Base-by-base conservation (phyloP, 2,113 vertebrate genomes). In the Cyprinus carpio region DNA sequence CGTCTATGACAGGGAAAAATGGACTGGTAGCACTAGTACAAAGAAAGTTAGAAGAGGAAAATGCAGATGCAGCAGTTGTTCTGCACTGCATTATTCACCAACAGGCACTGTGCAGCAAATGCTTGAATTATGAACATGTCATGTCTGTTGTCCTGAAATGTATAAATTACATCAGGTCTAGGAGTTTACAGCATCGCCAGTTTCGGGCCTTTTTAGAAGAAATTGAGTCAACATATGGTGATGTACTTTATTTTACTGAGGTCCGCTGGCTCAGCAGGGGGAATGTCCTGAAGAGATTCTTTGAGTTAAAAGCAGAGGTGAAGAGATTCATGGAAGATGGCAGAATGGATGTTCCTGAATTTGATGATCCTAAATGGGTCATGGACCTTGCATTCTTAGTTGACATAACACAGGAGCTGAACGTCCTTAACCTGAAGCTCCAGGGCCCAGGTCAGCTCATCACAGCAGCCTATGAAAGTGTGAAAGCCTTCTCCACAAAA, bases 251-350 rank as follows among this genome's bases (percentile, higher is more conserved):
- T 13, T 51, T 54, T 62, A 46, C 43, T 46, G 43, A 46, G 43
- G 43, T 46, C 10, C 43, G 43, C 43, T 46, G 43, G 43, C 10
- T 29, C 13, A 87, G 75, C 51, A 85, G 83, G 65, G 72, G 88
- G 6, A 79, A 83, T 31, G 58, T 87, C 15, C 12, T 87, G 58
- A 85, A 83, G 83, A 65, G 62, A 62, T 87, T 81, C 46, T 87
- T 74, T 87, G 81, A 83, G 34, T 65, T 81, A 54, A 88, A 49
- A 88, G 49, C 74, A 67, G 79, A 81, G 40, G 76, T 87, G 76
- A 81, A 88, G 23, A 56, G 31, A 78, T 85, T 89, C 27, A 79
- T 87, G 76, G 64, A 78, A 65, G 54, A 85, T 31, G 58, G 51
- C 51, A 62, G 56, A 40, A 10, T 62, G 71, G 34, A 60, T 80